Evolutionary conservation across 1,140 invertebrate genomes (phyloP), one percentile per base, ranked within the genome.

Genomic region (Acromyrmex charruanus): DNA sequence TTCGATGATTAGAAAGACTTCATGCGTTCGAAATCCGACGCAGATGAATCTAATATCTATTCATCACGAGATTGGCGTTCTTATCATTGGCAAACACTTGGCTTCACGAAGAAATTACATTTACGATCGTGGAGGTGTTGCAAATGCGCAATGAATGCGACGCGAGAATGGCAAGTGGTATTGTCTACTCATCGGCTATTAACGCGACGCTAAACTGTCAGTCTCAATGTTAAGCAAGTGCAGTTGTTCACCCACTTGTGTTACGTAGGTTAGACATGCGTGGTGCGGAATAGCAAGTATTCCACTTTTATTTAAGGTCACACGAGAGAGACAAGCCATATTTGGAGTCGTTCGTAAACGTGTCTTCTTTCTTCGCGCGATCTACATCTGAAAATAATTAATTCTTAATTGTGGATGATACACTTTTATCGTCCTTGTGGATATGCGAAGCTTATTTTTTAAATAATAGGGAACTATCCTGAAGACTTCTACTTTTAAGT

Each of bases 201-300:
- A 65, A 75, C 68, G 86, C 58, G 28, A 79, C 86, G 53, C 65
- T 58, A 61, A 65, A 44, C 49, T 14, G 49, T 16, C 69, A 69
- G 28, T 79, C 28, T 66, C 39, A 49, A 12, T 77, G 61, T 86
- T 86, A 10, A 75, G 35, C 59, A 44, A 59, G 58, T 82, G 21
- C 53, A 63, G 18, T 16, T n/a, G 14, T 74, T 55, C 81, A 75
- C 87, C 82, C 63, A 86, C 87, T 81, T 85, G 66, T 14, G 28
- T 79, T 68, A 87, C 58, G 77, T 87, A 53, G 74, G 44, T 12
- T 49, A 58, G 44, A 82, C 39, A 7, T n/a, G 44, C 25, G 87
- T 79, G 49, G 49, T 9, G 44, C 9, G 25, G 63, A 58, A 58
- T 51, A 71, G 49, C 21, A 35, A 77, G 51, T 59, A 59, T 65